Evolutionary conservation across 2,888 invertebrate species (phyloP), one percentile per base, ranked within the genome.

Genomic region (Mongoloraphidia duomilia): DNA sequence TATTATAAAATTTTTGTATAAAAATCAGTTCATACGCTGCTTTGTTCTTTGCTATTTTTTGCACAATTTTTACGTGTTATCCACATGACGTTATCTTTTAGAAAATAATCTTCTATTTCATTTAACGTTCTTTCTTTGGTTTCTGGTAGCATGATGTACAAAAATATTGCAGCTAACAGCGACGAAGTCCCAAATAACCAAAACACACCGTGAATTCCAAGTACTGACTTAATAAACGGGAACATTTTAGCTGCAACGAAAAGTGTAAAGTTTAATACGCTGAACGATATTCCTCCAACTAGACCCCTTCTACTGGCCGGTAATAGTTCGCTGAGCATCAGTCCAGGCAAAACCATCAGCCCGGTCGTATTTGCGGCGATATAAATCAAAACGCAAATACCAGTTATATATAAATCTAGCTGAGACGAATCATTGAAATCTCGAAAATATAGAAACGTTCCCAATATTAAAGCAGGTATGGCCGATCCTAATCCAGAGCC

Each of bases 41-140:
- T 26, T 26, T 26, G 26, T 26, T 26, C 26, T 26, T 26, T 26
- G 26, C 6, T 26, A 26, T 26, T 26, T 26, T 26, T 26, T 26
- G 3, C 26, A 26, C 26, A 26, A 26, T 69, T 73, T 51, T 73
- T 68, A 44, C 75, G 68, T 8, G 69, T 70, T 40, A 73, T 62
- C 82, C 82, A 82, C 49, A 80, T 58, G 60, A 78, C 71, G 60
- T 79, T 80, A 37, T 75, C 66, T 56, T 79, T 78, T 57, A 78
- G 74, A 60, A 86, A 86, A 64, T 86, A 85, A 66, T 85, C 82
- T 65, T 86, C 85, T 55, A 86, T 85, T 65, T 86, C 79, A 47
- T 79, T 71, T 40, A 86, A 66, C 8, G 79, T 79, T 50, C 77
- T 75, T 37, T 80, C 79, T 63, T 82, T 85, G 0, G 86, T 85